A percentile compares a stretch with the other conserved stretches of the same genome.
Evolutionary conservation across 64 coral and sea anemone genomes (phyloP).

Genomic region (Trachythela sp.): DNA sequence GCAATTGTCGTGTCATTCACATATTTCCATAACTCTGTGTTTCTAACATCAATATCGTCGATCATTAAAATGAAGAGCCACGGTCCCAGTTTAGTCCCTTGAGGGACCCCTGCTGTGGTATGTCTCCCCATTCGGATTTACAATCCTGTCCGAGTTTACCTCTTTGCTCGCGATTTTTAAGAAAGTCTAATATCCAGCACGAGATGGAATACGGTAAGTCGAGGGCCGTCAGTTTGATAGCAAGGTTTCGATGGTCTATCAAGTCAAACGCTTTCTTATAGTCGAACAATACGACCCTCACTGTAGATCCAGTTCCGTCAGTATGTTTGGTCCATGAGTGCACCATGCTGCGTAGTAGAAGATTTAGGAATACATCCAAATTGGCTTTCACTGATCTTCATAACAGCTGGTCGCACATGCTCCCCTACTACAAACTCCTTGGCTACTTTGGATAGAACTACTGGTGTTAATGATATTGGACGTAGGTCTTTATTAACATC

Average conservation of each 20-base stretch:
- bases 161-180: slow-evolving; percentile 9
- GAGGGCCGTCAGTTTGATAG: background rate
- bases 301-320: background rate
- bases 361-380: too few relatives aligned
- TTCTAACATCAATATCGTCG: background rate
- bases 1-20: background rate
- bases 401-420: slow-evolving; percentile 24
- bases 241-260: background rate
- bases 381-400: slow-evolving; percentile 21
- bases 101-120: background rate
- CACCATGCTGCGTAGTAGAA: background rate
- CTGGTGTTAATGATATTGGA: slow-evolving; percentile 31
- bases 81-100: background rate
- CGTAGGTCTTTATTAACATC: background rate
- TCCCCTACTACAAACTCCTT: slow-evolving; percentile 33
- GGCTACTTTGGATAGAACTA: slow-evolving; percentile 21
- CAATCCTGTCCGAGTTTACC: background rate
- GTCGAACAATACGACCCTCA: too few relatives aligned
- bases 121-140: background rate
- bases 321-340: background rate
- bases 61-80: background rate
- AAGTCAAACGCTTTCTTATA: too few relatives aligned
- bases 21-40: background rate
- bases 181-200: slow-evolving; percentile 18
- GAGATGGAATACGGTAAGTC: background rate